Evolutionary conservation across 2,888 invertebrate genomes (phyloP).

Genomic region (Euclidia mi): DNA sequence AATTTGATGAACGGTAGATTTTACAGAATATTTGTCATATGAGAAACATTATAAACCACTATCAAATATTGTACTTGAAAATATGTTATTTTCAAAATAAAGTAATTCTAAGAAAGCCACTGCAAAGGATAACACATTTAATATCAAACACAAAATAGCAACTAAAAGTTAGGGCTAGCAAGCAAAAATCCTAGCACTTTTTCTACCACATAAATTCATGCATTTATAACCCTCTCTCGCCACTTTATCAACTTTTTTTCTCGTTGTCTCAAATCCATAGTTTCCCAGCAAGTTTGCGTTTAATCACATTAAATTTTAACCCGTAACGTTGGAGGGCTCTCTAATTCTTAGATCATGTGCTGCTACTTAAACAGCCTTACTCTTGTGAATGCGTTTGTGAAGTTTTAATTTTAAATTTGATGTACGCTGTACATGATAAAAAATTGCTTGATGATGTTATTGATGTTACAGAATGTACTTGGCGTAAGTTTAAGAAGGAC

Average conservation of each 20-base stretch:
- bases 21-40: too few relatives aligned
- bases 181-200: neutral
- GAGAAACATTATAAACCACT: too few relatives aligned
- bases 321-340: slow-evolving; percentile 32
- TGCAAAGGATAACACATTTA: neutral
- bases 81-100: too few relatives aligned
- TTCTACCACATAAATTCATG: slow-evolving; percentile 15
- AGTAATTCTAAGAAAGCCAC: too few relatives aligned
- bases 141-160: neutral
- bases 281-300: slow-evolving; percentile 47
- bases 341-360: slow-evolving; percentile 15
- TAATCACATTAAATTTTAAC: slow-evolving; percentile 67
- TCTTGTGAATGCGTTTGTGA: slow-evolving; percentile 9
- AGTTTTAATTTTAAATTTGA: slow-evolving; percentile 6
- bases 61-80: too few relatives aligned
- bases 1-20: too few relatives aligned
- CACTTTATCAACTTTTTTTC: neutral
- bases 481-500: too few relatives aligned
- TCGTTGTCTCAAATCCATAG: slow-evolving; percentile 18
- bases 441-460: too few relatives aligned
- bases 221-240: slow-evolving; percentile 10
- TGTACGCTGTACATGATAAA: too few relatives aligned
- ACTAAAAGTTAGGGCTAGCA: neutral
- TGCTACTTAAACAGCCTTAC: slow-evolving; percentile 26
- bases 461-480: too few relatives aligned